Evolutionary conservation across 2,797 vertebrate species (phyloP), one percentile per base, ranked within the genome.

Genomic region (Petrocephalus schoutedeni): DNA sequence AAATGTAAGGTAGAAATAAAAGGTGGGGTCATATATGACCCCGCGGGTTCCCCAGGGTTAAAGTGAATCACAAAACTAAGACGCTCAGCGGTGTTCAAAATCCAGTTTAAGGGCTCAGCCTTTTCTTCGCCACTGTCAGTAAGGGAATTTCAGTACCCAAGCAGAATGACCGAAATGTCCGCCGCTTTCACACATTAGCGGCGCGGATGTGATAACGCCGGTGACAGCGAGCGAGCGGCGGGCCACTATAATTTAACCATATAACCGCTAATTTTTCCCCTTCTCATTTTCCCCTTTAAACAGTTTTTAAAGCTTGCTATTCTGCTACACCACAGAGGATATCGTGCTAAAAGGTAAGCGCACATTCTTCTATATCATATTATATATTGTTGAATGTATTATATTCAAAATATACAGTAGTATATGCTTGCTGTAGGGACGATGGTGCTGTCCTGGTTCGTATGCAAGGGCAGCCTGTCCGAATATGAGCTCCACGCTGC

Each of bases 261-360:
- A 19, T 77, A 77, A 77, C 36, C 36, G 16, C 71, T 77, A 16
- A 77, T 77, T 45, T 14, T 77, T 6, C 36, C 16, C 71, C 41
- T 77, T 71, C 10, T 71, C 12, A 14, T 23, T 61, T 88, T 84
- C 59, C 58, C 64, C 82, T 49, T 58, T 80, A 9, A 80, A 88
- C 57, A 88, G 88, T 32, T 86, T 77, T 57, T 59, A 74, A 88
- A 45, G 88, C 88, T 86, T 82, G 88, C 88, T 88, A 32, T 58
- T 86, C 57, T 57, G 19, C 88, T 88, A 53, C 5, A 86, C 74
- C 56, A n/a, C 56, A 45, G 84, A 82, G 54, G 36, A 19, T 59
- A 23, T 59, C 5, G 71, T 80, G 51, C 67, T 58, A 32, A 77
- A 86, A 86, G 88, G 88, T 88, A 88, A 86, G 88, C 45, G 0